A percentile compares a stretch with the other conserved stretches of the same genome.
phyloP scores from a whole-genome alignment of 1,140 invertebrate species.

The Euglossa dilemma region DNA sequence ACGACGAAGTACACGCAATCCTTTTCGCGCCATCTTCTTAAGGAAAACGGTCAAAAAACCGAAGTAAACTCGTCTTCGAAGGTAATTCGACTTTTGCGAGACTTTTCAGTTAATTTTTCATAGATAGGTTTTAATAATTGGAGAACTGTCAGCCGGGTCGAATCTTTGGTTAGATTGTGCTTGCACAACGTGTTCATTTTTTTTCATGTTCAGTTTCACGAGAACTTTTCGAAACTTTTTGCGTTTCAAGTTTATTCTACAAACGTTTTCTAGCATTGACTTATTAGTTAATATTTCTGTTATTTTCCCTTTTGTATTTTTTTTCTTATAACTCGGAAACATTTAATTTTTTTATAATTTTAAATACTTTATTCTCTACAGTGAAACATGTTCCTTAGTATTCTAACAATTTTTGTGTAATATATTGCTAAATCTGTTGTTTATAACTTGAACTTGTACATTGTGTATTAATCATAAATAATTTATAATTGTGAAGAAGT shows the following conservation, averaged over 20 bases:
- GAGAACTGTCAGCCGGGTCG: constrained; percentile 45
- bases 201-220: background rate
- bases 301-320: background rate
- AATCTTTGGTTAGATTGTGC: constrained; percentile 70
- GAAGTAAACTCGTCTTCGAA: constrained; percentile 40
- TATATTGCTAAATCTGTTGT: background rate
- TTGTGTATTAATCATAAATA: background rate
- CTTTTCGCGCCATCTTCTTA: constrained; percentile 73
- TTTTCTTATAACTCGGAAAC: background rate
- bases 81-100: constrained; percentile 39
- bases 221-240: constrained; percentile 1
- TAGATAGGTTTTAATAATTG: background rate
- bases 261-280: background rate
- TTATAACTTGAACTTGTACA: background rate
- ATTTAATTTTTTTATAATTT: background rate
- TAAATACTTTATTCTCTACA: background rate
- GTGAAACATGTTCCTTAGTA: background rate
- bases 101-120: constrained; percentile 9
- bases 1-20: constrained; percentile 74
- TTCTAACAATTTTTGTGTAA: background rate
- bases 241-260: background rate
- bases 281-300: background rate
- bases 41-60: constrained; percentile 51
- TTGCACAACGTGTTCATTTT: constrained; percentile 30
- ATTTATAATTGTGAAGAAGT: background rate